phyloP scores from a whole-genome alignment of 2,797 vertebrate species.

The Taeniopygia guttata region DNA sequence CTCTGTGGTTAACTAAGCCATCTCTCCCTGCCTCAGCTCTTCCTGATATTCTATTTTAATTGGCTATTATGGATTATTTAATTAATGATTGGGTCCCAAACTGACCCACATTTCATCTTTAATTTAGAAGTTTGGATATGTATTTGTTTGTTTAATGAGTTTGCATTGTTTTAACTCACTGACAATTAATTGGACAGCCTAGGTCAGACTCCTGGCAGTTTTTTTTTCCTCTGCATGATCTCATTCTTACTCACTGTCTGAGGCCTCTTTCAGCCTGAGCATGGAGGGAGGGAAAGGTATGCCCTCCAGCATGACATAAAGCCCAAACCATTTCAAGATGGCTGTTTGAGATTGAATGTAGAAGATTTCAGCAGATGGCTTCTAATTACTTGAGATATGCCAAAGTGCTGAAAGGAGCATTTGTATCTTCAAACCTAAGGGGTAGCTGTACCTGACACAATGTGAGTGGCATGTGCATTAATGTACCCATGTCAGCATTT shows the following conservation, averaged over 20 bases:
- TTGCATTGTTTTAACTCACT: constrained; percentile 35
- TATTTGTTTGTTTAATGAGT: constrained; percentile 34
- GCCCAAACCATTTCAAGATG: constrained; percentile 51
- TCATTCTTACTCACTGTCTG: constrained; percentile 45
- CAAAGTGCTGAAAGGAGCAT: constrained; percentile 63
- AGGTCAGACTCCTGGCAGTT: constrained; percentile 11
- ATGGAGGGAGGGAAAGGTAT: constrained; percentile 31
- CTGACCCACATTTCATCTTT: not conserved
- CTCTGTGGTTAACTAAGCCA: not conserved
- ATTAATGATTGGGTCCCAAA: not conserved
- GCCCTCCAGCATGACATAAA: constrained; percentile 48
- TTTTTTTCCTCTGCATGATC: constrained; percentile 20
- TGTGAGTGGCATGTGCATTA: constrained; percentile 59
- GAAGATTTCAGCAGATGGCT: constrained; percentile 65
- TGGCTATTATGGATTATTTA: constrained; percentile 2
- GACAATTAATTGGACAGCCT: constrained; percentile 38
- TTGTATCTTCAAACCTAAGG: constrained; percentile 57
- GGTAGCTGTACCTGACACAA: constrained; percentile 54
- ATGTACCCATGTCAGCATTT: constrained; percentile 55
- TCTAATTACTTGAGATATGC: constrained; percentile 67
- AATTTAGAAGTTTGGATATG: not conserved
- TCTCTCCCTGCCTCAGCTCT: not conserved
- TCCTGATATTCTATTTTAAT: constrained; percentile 21
- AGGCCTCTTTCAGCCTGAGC: not conserved
- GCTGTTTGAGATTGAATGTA: constrained; percentile 22